phyloP scores from a whole-genome alignment of 2,888 invertebrate genomes.

The Eristalinus aeneus region DNA sequence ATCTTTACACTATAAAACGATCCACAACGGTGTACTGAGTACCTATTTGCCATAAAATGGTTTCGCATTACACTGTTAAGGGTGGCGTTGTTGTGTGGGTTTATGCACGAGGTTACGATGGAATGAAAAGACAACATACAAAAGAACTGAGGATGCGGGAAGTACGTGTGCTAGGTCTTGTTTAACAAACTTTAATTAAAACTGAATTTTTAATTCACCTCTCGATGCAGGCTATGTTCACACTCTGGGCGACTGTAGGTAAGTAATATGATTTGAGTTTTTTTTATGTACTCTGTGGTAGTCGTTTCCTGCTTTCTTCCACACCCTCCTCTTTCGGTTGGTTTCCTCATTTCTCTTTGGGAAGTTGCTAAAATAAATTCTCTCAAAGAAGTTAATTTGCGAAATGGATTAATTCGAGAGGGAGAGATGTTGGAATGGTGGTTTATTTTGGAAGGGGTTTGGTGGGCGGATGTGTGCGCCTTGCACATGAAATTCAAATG shows the following conservation, averaged over 20 bases:
- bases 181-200: constrained; percentile 70
- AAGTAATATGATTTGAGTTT: constrained; percentile 60
- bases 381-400: constrained; percentile 65
- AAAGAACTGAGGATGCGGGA: constrained; percentile 18
- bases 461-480: not conserved
- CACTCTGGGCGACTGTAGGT: constrained; percentile 22
- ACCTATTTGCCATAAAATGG: constrained; percentile 69
- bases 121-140: constrained; percentile 26
- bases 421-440: constrained; percentile 26
- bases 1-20: constrained; percentile 56
- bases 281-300: constrained; percentile 32
- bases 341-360: not conserved
- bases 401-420: constrained; percentile 63
- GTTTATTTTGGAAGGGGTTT: constrained; percentile 20
- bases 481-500: not conserved
- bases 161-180: constrained; percentile 48
- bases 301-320: constrained; percentile 5
- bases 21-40: constrained; percentile 66
- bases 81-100: constrained; percentile 32
- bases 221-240: constrained; percentile 31
- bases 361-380: constrained; percentile 56
- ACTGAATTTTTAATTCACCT: constrained; percentile 70
- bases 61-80: constrained; percentile 64
- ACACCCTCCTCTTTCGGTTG: not conserved
- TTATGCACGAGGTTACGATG: constrained; percentile 41